Evolutionary conservation across 1,140 invertebrate species (phyloP).

Genomic region (Leptopilina boulardi): DNA sequence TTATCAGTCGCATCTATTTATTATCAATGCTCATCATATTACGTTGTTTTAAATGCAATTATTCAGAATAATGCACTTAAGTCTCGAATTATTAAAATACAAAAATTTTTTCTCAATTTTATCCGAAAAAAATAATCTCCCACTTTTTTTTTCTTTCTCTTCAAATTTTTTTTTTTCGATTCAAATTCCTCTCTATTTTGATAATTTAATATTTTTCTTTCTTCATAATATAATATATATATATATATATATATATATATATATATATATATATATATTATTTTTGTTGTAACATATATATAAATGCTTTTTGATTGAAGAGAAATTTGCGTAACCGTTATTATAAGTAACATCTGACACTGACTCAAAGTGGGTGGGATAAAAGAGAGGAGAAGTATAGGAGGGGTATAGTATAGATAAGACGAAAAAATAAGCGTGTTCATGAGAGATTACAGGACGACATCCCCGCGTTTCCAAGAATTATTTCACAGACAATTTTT

Average conservation of each 20-base stretch:
- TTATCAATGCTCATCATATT: not conserved
- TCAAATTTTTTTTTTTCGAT: too few relatives aligned
- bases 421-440: conserved; percentile 26
- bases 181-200: too few relatives aligned
- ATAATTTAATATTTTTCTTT: too few relatives aligned
- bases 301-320: not conserved
- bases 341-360: conserved; percentile 22
- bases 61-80: too few relatives aligned
- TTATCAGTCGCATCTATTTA: not conserved
- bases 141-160: too few relatives aligned
- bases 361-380: not conserved
- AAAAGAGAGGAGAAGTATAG: too few relatives aligned
- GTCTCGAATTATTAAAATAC: too few relatives aligned
- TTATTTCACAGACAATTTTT: not conserved
- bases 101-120: too few relatives aligned
- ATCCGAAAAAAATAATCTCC: too few relatives aligned
- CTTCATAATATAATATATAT: too few relatives aligned
- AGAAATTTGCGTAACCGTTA: conserved; percentile 31
- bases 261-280: too few relatives aligned
- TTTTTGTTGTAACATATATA: not conserved
- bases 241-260: too few relatives aligned
- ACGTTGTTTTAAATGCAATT: not conserved
- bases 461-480: conserved; percentile 22
- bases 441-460: conserved; percentile 30
- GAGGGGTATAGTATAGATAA: not conserved